phyloP scores from a whole-genome alignment of 23 tunicate species.

The Corella eumyota region DNA sequence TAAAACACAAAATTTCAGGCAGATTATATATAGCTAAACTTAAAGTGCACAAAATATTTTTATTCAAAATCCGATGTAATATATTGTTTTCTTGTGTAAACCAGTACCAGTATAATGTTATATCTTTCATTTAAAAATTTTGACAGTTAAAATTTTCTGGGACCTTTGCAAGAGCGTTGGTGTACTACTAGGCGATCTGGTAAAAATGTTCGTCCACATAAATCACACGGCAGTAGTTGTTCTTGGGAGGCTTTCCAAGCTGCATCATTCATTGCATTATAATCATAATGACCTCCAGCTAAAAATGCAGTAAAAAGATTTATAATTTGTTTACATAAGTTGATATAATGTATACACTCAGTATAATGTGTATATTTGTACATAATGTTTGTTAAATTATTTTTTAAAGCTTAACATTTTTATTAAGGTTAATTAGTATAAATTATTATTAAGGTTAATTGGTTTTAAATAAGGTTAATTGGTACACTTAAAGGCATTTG shows the following conservation, averaged over 20 bases:
- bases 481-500: too few relatives aligned
- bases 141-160: too few relatives aligned
- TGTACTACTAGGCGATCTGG: conserved; percentile 83
- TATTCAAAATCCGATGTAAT: too few relatives aligned
- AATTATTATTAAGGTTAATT: too few relatives aligned
- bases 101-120: too few relatives aligned
- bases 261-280: conserved; percentile 75
- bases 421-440: neutral
- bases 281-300: conserved; percentile 60
- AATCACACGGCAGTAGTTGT: conserved; percentile 75
- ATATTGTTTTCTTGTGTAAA: too few relatives aligned
- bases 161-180: conserved; percentile 69
- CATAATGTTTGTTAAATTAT: neutral
- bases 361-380: neutral
- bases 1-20: too few relatives aligned
- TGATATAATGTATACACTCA: neutral
- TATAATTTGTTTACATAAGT: neutral
- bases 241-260: conserved; percentile 83
- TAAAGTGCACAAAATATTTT: too few relatives aligned
- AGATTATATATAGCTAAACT: too few relatives aligned
- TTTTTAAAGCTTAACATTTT: neutral
- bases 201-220: conserved; percentile 82
- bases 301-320: neutral
- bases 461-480: too few relatives aligned
- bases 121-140: too few relatives aligned